Base-by-base conservation (phyloP, 2,888 invertebrate species). In the Gisinianus flammeolus region DNA sequence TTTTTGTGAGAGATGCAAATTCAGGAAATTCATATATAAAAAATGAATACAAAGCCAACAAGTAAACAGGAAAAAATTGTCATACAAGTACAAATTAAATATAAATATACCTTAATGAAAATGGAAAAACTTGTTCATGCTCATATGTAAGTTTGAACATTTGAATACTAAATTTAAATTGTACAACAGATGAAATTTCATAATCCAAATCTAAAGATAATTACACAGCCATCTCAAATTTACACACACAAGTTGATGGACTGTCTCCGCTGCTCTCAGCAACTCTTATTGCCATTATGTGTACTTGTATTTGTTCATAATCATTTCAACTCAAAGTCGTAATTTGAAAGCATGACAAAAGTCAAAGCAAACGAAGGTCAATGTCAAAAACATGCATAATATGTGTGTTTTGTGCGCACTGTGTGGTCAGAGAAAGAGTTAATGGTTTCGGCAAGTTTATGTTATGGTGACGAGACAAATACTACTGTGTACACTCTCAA, bases 311-410 rank as follows among this genome's bases (percentile, higher is more conserved):
- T n/a, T 54, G n/a, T 54, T 54, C 54, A 54, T 54, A 16, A 54
- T 3, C 19, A 5, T n/a, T n/a, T 19, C 3, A n/a, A 4, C 5
- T n/a, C 54, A 5, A 54, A 54, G 44, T n/a, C 16, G 4, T 54
- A n/a, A 54, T n/a, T 54, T 16, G 16, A 16, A 54, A 54, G 31
- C 67, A 67, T 67, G 16, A 30, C 31, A 19, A 67, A 12, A 67
- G 31, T 26, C 24, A 66, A 6, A 22, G n/a, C 24, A 56, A 33
- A 8, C 33, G 62, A 72, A 72, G 72, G 72, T 72, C 72, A 72
- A 33, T 72, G 72, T 62, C 72, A 72, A 72, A 72, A 33, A n/a
- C 22, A 69, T 69, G n/a, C 62, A 24, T 5, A n/a, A n/a, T n/a
- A n/a, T n/a, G n/a, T n/a, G n/a, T n/a, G n/a, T n/a, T n/a, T n/a